A percentile compares a stretch with the other conserved stretches of the same genome.
Evolutionary conservation across 2,797 vertebrate genomes (phyloP).

Genomic region (Amblyraja radiata): DNA sequence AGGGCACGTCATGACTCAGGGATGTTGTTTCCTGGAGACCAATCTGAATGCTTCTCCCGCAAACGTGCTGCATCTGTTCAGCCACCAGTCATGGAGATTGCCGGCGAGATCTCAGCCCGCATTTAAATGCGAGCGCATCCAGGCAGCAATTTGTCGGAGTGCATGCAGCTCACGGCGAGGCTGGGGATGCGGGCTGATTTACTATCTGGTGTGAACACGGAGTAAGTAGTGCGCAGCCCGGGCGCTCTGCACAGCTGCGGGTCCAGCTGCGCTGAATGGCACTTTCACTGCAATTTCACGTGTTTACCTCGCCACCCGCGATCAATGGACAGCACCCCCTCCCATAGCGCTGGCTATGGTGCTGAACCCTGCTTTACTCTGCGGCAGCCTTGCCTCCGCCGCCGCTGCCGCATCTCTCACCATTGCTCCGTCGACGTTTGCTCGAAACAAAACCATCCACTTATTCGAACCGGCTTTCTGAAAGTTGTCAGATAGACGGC

Average conservation of each 20-base stretch:
- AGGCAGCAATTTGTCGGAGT: background rate
- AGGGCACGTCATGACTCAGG: constrained; percentile 21
- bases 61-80: background rate
- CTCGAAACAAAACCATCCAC: background rate
- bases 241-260: background rate
- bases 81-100: background rate
- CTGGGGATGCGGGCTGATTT: background rate
- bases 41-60: background rate
- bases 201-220: background rate
- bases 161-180: background rate
- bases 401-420: background rate
- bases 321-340: background rate
- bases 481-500: background rate
- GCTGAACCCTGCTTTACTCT: constrained; percentile 11
- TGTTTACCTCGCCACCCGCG: constrained; percentile 8
- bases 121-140: background rate
- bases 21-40: constrained; percentile 16
- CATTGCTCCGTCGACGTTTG: too few relatives aligned
- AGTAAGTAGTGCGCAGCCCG: background rate
- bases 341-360: constrained; percentile 26
- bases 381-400: background rate
- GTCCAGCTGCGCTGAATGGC: constrained; percentile 14
- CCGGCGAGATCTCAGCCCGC: background rate
- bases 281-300: constrained; percentile 18
- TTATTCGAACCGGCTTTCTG: background rate